Percentiles rank a stretch among this genome's conserved stretches.
Evolutionary conservation across 2,888 invertebrate species (phyloP).

Genomic region (Lepidocyrtinus sp.): DNA sequence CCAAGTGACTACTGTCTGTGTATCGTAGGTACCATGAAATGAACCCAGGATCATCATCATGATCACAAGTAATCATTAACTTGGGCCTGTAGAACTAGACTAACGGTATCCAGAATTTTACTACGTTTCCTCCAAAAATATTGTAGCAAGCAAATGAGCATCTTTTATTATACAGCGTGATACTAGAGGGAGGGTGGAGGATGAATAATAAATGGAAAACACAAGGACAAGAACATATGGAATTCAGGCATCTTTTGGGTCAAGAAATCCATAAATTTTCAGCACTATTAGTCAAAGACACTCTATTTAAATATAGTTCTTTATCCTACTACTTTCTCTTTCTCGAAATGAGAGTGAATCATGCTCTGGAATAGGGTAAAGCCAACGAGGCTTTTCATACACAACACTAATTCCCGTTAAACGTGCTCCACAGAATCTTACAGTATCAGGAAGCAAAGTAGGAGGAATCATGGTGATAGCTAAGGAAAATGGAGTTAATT

Average conservation of each 20-base stretch:
- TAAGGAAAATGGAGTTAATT: constrained; percentile 13
- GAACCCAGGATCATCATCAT: too few relatives aligned
- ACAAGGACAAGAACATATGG: constrained; percentile 44
- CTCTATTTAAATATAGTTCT: constrained; percentile 7
- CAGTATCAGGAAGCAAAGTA: neutral
- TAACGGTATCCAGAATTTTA: too few relatives aligned
- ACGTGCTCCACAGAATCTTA: constrained; percentile 22
- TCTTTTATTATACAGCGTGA: too few relatives aligned
- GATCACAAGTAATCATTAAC: too few relatives aligned
- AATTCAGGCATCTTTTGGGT: constrained; percentile 42
- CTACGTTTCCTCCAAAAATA: too few relatives aligned
- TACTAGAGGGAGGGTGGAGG: neutral
- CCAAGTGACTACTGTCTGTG: too few relatives aligned
- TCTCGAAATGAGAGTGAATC: too few relatives aligned
- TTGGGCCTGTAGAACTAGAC: too few relatives aligned
- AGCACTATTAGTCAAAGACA: constrained; percentile 44
- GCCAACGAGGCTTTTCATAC: constrained; percentile 26
- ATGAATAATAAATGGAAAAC: constrained; percentile 4
- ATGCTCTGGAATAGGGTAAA: too few relatives aligned
- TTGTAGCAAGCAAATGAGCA: too few relatives aligned
- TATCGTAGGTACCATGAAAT: too few relatives aligned
- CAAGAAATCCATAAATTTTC: constrained; percentile 60
- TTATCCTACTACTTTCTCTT: too few relatives aligned
- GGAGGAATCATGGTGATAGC: constrained; percentile 1
- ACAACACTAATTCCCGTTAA: constrained; percentile 53